A percentile compares a stretch with the other conserved stretches of the same genome.
Conservation (phyloP, 2,113 vertebrate genomes). For the Prionailurus bengalensis region DNA sequence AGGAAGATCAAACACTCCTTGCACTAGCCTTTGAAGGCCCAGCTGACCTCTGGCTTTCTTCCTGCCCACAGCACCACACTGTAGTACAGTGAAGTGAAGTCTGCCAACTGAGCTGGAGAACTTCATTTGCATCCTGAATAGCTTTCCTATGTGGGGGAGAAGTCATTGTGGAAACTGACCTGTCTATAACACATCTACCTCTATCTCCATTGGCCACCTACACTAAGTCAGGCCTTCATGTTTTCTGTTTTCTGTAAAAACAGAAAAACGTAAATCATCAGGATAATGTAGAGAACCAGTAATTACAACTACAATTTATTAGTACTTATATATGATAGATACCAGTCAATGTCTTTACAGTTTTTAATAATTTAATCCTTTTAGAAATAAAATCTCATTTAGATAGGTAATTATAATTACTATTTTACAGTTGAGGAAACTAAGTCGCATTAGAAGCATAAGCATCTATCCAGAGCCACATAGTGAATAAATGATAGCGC, state of each 20-base stretch:
- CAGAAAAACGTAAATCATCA: background rate
- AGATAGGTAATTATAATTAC: background rate
- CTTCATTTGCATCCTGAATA: background rate
- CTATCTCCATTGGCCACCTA: background rate
- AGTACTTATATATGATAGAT: background rate
- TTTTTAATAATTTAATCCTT: slow-evolving; percentile 52
- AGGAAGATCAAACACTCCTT: background rate
- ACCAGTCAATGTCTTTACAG: background rate
- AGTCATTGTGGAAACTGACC: background rate
- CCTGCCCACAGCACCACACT: background rate
- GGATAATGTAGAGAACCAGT: background rate
- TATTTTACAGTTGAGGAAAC: slow-evolving; percentile 50
- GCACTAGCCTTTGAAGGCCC: background rate
- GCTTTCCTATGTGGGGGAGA: background rate
- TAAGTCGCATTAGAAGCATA: slow-evolving; percentile 41
- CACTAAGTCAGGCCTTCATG: background rate
- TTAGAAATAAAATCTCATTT: slow-evolving; percentile 35
- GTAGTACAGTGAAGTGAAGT: slow-evolving; percentile 13
- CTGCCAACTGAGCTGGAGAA: background rate
- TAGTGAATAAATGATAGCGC: slow-evolving; percentile 55
- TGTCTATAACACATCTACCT: background rate
- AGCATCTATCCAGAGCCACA: slow-evolving; percentile 39
- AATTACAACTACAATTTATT: background rate
- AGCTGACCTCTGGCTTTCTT: slow-evolving; percentile 6
- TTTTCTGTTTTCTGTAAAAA: background rate